Evolutionary conservation across 2,888 invertebrate genomes (phyloP).

Genomic region (Pyrrhosoma nymphula): DNA sequence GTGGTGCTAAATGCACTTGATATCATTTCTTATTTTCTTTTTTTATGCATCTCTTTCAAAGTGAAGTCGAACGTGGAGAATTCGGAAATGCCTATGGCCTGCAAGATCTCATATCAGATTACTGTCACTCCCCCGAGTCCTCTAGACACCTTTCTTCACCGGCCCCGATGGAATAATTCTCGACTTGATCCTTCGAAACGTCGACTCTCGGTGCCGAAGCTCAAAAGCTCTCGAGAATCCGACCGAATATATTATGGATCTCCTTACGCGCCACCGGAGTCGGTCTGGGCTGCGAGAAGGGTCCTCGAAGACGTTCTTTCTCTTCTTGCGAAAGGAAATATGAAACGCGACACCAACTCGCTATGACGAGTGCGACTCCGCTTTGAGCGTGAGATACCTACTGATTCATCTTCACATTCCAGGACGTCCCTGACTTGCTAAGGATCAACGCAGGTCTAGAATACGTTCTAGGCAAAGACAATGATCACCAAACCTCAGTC

Average conservation of each 20-base stretch:
- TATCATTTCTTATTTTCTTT: neutral
- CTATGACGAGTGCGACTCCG: too few species aligned
- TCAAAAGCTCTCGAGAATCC: neutral
- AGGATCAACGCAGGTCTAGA: too few species aligned
- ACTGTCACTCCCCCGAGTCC: neutral
- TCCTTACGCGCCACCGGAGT: neutral
- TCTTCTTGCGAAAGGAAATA: too few species aligned
- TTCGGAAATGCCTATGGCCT: neutral
- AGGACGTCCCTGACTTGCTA: too few species aligned
- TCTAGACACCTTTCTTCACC: neutral
- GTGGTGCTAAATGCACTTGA: neutral
- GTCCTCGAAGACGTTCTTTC: neutral
- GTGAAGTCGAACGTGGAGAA: neutral
- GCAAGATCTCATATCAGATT: neutral
- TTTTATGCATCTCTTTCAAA: neutral
- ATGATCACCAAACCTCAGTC: too few species aligned
- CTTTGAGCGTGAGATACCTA: too few species aligned
- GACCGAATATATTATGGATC: neutral
- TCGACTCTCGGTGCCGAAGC: neutral
- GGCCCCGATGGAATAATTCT: neutral
- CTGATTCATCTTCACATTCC: too few species aligned
- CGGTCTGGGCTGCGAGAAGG: neutral
- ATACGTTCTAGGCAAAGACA: too few species aligned
- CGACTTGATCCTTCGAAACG: neutral
- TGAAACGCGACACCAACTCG: too few species aligned